Evolutionary conservation across 2,888 invertebrate species (phyloP), one percentile per base, ranked within the genome.

Genomic region (Rotaria macrura): DNA sequence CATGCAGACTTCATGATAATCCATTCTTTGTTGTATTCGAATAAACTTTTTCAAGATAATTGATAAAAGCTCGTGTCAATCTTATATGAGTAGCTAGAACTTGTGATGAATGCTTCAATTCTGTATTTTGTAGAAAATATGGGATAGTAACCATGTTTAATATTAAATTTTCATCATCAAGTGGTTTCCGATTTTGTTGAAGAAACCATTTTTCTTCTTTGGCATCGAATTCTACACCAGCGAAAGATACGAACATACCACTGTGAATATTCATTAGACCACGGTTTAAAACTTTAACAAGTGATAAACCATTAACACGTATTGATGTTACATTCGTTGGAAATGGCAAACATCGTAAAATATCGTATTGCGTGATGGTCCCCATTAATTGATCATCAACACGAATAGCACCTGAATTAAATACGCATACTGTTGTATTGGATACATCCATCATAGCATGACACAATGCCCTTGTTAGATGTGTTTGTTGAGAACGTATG

Each of bases 401-500:
- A 25, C 74, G 74, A 43, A 79, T 79, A 43, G 74, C 74, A 43
- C 74, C 74, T 25, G 74, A 23, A 79, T 79, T 79, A 25, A 79
- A 79, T 2, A 79, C 74, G 43, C 74, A 79, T 79, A 79, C n/a
- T 79, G 74, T 25, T 23, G 40, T 43, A 79, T 43, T 25, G 25
- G 43, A 23, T 25, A 25, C 38, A n/a, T 43, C 25, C n/a, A 79
- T 43, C 74, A 79, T 79, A 23, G 74, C 74, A 25, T 79, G 40
- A 25, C 74, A 79, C n/a, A 79, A 79, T 43, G 43, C 74, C 7
- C n/a, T 23, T 25, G 74, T 79, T 79, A 79, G 10, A 25, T 43
- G 74, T 40, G 74, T 43, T 43, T 79, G 74, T 79, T 79, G 74
- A 38, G 74, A 43, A 79, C 74, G 74, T 79, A 79, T 79, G 10